phyloP scores from a whole-genome alignment of 2,113 vertebrate genomes.

The Athene cunicularia region DNA sequence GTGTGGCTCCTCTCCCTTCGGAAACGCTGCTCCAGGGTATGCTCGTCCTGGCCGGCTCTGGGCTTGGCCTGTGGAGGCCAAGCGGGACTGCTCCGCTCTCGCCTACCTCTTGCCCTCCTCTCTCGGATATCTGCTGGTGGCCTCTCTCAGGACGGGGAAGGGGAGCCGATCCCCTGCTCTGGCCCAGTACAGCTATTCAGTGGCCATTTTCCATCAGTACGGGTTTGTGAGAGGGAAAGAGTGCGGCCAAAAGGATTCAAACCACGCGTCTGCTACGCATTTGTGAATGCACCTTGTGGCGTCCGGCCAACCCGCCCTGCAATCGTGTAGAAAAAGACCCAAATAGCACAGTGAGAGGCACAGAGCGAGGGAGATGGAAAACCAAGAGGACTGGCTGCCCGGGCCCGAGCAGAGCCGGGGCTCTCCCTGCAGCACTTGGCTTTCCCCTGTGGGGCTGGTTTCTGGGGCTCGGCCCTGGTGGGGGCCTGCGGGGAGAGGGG shows the following conservation, averaged over 20 bases:
- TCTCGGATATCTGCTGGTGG: rapidly evolving
- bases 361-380: neutral
- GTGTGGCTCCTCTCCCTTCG: neutral
- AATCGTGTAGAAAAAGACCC: neutral
- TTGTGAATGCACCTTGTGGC: neutral
- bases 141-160: neutral
- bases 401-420: neutral
- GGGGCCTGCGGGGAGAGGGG: rapidly evolving
- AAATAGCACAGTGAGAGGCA: neutral
- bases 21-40: neutral
- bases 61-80: neutral
- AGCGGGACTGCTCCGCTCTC: rapidly evolving
- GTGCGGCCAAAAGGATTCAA: neutral
- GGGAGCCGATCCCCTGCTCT: neutral
- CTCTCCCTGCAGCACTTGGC: neutral
- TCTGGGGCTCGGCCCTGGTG: rapidly evolving
- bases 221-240: neutral
- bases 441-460: neutral
- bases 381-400: neutral
- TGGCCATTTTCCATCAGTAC: neutral
- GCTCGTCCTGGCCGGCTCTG: neutral
- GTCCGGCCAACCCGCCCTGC: neutral
- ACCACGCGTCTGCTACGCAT: neutral
- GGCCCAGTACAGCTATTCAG: neutral
- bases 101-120: neutral